These are phyloP conservation scores for Heloderma charlesbogerti DNA, from an alignment of 2,113 vertebrate species.

Conservation along the genomic window DNA sequence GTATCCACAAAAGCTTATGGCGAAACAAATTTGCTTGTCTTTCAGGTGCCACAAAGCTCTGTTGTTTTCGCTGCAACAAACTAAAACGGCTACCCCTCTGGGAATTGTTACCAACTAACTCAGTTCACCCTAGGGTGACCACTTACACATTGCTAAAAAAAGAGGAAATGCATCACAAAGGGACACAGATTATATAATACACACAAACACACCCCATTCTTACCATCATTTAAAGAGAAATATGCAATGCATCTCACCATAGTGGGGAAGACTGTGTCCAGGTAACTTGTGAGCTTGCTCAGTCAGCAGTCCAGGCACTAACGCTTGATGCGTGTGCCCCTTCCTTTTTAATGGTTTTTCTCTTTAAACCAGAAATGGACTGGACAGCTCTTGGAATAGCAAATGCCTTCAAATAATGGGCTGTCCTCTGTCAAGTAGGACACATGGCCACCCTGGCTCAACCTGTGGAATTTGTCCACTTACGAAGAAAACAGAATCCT, in stretches of 20 bases:
- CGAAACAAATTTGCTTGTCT: no score
- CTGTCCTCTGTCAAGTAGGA: not conserved
- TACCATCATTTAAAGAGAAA: not conserved
- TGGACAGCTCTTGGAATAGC: not conserved
- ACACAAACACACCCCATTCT: no score
- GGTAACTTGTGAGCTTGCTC: not conserved
- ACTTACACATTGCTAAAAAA: no score
- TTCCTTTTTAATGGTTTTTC: not conserved
- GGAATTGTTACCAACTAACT: no score
- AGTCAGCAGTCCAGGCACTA: not conserved
- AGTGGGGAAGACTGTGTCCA: not conserved
- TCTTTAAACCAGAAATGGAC: not conserved
- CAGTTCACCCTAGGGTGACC: no score
- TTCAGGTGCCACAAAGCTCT: no score
- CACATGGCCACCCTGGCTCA: not conserved
- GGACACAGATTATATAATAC: no score
- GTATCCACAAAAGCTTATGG: no score
- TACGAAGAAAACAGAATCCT: not conserved
- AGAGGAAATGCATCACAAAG: no score
- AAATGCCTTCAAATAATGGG: not conserved
- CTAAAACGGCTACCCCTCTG: no score
- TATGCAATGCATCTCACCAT: not conserved
- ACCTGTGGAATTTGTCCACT: not conserved
- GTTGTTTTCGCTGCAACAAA: no score
- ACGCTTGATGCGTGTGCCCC: not conserved